Conservation (phyloP, 2,113 vertebrate genomes). For the Tragelaphus strepsiceros region DNA sequence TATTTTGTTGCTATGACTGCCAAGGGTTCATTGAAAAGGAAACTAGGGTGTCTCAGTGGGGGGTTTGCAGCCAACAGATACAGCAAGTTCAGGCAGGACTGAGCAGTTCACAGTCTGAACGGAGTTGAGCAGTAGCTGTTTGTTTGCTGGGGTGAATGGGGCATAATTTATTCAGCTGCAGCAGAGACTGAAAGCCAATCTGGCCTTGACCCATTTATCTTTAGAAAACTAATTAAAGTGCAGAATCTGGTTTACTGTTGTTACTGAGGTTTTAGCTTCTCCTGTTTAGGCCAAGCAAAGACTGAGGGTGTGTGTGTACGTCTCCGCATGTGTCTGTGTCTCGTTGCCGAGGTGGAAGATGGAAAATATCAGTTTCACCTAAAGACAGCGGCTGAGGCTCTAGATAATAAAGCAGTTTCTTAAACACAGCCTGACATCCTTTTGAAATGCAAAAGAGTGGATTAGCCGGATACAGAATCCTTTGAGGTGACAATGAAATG, state of each 20-base stretch:
- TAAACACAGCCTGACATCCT: slow-evolving; percentile 32
- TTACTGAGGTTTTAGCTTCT: slow-evolving; percentile 15
- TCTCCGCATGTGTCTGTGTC: not conserved
- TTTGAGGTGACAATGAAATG: slow-evolving; percentile 67
- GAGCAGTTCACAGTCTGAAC: slow-evolving; percentile 9
- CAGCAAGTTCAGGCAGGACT: slow-evolving; percentile 51
- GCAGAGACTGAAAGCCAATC: slow-evolving; percentile 22
- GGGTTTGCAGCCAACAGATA: slow-evolving; percentile 40
- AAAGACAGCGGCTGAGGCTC: not conserved
- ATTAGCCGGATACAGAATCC: slow-evolving; percentile 31
- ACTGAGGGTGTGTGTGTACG: not conserved
- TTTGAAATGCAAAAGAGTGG: slow-evolving; percentile 60
- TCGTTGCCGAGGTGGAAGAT: not conserved
- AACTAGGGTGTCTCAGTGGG: not conserved
- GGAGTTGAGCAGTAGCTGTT: not conserved
- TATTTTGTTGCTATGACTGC: slow-evolving; percentile 7
- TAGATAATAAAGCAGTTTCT: slow-evolving; percentile 56
- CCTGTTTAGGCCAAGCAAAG: not conserved
- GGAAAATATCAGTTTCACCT: slow-evolving; percentile 32
- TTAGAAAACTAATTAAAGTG: slow-evolving; percentile 61
- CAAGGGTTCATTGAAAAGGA: slow-evolving; percentile 49
- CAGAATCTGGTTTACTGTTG: slow-evolving; percentile 45
- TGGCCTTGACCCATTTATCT: slow-evolving; percentile 58
- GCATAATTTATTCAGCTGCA: slow-evolving; percentile 53
- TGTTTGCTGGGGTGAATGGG: slow-evolving; percentile 41